These are phyloP conservation scores for Eurosta solidaginis DNA, from an alignment of 1,140 invertebrate species.

Conservation along the genomic window DNA sequence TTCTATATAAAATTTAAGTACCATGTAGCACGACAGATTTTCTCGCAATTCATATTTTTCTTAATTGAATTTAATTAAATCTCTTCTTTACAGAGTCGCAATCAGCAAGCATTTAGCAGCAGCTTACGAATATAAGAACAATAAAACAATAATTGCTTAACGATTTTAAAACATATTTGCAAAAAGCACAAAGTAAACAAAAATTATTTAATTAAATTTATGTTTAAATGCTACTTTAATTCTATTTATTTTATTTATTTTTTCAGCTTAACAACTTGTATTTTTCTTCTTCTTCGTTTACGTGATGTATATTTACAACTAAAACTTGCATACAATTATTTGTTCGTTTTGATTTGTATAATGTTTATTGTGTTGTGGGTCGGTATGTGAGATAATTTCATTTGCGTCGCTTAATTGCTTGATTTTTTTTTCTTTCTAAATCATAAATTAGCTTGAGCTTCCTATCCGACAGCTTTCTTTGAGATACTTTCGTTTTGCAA, in stretches of 20 bases:
- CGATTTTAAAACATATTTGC: background rate
- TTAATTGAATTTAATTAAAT: constrained; percentile 6
- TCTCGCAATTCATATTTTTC: background rate
- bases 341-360: background rate
- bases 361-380: background rate
- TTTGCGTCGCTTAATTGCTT: constrained; percentile 23
- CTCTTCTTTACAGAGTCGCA: background rate
- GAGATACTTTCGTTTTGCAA: background rate
- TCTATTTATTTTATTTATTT: background rate
- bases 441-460: background rate
- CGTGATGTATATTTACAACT: background rate
- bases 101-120: background rate
- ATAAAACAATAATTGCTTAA: background rate
- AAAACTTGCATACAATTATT: background rate
- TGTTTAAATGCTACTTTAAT: constrained; percentile 5
- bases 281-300: constrained; percentile 19
- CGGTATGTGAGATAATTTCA: constrained; percentile 23
- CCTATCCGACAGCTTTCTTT: background rate
- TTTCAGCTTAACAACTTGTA: background rate
- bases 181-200: constrained; percentile 15
- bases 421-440: constrained; percentile 4
- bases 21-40: constrained; percentile 1
- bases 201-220: background rate
- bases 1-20: background rate
- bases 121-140: background rate